phyloP scores from a whole-genome alignment of 2,797 vertebrate species.

The Schizothorax lantsangensis region DNA sequence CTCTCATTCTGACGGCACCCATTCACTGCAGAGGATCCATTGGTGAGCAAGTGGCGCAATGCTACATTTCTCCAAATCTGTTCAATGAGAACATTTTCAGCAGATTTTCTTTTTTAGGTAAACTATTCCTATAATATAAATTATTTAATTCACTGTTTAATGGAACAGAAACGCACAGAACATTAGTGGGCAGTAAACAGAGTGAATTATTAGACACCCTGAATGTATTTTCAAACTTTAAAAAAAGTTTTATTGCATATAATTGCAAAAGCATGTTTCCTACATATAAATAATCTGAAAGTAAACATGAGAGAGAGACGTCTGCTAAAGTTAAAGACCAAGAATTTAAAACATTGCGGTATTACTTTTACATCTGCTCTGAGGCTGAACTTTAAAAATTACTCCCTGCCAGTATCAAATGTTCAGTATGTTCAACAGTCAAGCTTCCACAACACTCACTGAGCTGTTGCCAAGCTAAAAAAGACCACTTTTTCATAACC shows the following conservation, averaged over 20 bases:
- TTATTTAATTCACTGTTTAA: neutral
- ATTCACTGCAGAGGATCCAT: neutral
- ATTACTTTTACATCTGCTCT: slow-evolving; percentile 7
- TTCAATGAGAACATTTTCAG: neutral
- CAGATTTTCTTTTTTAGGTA: too few species aligned
- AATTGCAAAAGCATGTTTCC: neutral
- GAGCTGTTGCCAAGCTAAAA: neutral
- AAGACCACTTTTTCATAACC: neutral
- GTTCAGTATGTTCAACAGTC: slow-evolving; percentile 20
- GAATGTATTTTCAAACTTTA: neutral
- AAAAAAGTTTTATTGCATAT: neutral
- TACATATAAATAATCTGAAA: neutral
- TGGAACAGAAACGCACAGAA: neutral
- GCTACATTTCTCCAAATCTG: neutral
- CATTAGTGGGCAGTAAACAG: neutral
- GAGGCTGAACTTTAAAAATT: slow-evolving; percentile 15
- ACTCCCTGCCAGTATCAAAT: slow-evolving; percentile 8
- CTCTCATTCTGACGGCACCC: neutral
- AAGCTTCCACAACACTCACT: neutral
- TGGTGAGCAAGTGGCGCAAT: neutral
- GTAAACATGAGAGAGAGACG: neutral
- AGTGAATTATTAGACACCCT: neutral
- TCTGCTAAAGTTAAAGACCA: slow-evolving; percentile 23
- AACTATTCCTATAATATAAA: neutral
- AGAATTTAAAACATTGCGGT: neutral